These are phyloP conservation scores for Arctopsyche grandis DNA, from an alignment of 1,140 invertebrate species.

Conservation along the genomic window DNA sequence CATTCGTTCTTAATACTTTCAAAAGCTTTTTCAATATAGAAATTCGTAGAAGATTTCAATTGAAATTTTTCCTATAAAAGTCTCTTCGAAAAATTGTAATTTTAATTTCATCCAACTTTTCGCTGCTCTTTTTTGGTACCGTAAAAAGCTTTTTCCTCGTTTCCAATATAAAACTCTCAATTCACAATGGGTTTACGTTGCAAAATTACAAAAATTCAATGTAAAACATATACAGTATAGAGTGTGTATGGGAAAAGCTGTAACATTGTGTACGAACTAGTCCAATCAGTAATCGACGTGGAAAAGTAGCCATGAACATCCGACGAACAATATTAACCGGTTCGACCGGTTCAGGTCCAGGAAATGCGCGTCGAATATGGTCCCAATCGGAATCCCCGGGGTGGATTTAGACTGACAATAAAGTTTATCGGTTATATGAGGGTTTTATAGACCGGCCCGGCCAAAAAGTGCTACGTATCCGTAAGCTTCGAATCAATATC, in stretches of 20 bases:
- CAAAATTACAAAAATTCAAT: too few relatives aligned
- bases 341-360: slow-evolving; percentile 1
- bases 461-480: slow-evolving; percentile 15
- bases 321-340: slow-evolving; percentile 12
- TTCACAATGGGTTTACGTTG: too few relatives aligned
- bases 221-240: background rate
- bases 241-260: background rate
- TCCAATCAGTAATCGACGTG: background rate
- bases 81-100: background rate
- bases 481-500: too few relatives aligned
- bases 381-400: background rate
- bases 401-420: slow-evolving; percentile 39
- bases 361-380: slow-evolving; percentile 16
- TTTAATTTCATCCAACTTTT: slow-evolving; percentile 4
- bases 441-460: slow-evolving; percentile 32
- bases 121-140: background rate
- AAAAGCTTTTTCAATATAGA: background rate
- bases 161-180: too few relatives aligned
- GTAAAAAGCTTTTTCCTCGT: background rate
- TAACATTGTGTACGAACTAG: background rate
- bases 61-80: background rate
- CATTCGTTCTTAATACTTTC: background rate
- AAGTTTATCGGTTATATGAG: slow-evolving; percentile 37
- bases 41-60: background rate
- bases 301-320: slow-evolving; percentile 2